Evolutionary conservation across 2,113 vertebrate species (phyloP), one percentile per base, ranked within the genome.

Genomic region (Stercorarius parasiticus): DNA sequence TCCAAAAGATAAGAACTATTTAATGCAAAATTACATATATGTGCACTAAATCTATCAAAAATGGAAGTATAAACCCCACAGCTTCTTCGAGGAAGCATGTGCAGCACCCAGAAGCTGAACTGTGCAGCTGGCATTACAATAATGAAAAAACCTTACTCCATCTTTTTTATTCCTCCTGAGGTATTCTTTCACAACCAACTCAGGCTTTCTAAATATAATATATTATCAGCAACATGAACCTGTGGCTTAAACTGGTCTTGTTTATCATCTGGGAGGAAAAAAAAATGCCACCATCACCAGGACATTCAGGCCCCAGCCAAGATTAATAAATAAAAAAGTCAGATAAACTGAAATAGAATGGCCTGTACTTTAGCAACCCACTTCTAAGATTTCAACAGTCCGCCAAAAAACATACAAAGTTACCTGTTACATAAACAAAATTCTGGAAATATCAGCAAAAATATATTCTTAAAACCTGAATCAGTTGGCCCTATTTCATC

Each of bases 281-380:
- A 90, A 10, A 92, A 74, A 96, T 43, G 84, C 83, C 94, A 96
- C 88, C 69, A 96, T 74, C 86, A 96, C 61, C 81, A 66, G 74
- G 76, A 90, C 67, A 95, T 71, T 61, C 86, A 93, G 82, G 83
- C 52, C 94, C 70, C 80, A 88, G 78, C 42, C 56, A 97, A 97
- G 89, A 97, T 93, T 97, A 95, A 96, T 93, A 97, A 95, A 90
- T 94, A 91, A 95, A n/a, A n/a, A 95, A 94, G 69, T 91, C 15
- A 16, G 89, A 95, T 32, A 95, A 97, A 96, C 90, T 70, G 78
- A 82, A 97, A 97, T 64, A 82, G 96, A 96, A 97, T 64, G 91
- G 85, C 88, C 97, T 83, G 91, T 52, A 97, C 94, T 97, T 93
- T 40, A 70, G 91, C 61, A 95, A 95, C 50, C 52, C 77, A 64